Conservation (phyloP, 2,888 invertebrate genomes). For the Agrypnus murinus region DNA sequence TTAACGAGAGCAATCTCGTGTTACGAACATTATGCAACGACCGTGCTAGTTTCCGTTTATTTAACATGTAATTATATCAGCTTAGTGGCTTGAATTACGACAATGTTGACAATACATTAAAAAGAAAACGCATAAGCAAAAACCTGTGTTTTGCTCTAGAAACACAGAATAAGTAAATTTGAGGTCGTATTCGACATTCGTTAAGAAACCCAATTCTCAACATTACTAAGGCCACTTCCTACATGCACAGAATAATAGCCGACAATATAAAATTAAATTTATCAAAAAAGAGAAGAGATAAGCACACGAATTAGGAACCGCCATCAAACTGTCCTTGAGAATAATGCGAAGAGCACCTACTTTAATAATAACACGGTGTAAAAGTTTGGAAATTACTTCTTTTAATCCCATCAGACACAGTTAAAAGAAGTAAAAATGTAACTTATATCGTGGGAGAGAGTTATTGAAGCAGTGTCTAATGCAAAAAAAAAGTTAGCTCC, state of each 20-base stretch:
- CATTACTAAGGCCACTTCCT: constrained; percentile 8
- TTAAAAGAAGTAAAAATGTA: constrained; percentile 3
- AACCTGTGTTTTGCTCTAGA: constrained; percentile 39
- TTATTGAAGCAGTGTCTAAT: not conserved
- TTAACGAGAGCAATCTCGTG: not conserved
- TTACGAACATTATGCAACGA: constrained; percentile 22
- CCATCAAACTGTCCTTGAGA: not conserved
- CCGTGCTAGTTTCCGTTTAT: constrained; percentile 16
- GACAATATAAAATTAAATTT: constrained; percentile 18
- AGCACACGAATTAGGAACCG: too few species aligned
- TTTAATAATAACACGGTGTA: not conserved
- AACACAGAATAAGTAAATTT: constrained; percentile 44
- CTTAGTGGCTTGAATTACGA: constrained; percentile 1
- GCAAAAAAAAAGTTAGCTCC: not conserved
- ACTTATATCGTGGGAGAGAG: constrained; percentile 14
- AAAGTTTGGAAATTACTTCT: not conserved
- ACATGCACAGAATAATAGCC: not conserved
- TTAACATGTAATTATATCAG: constrained; percentile 8
- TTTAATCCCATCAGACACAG: constrained; percentile 4
- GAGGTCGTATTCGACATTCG: constrained; percentile 41
- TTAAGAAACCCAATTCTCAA: constrained; percentile 32
- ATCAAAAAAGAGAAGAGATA: too few species aligned
- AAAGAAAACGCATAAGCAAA: constrained; percentile 21
- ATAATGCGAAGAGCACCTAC: constrained; percentile 1
- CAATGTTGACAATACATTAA: constrained; percentile 11